Evolutionary conservation across 2,797 vertebrate genomes (phyloP).

Genomic region (Sebastes iracundus): DNA sequence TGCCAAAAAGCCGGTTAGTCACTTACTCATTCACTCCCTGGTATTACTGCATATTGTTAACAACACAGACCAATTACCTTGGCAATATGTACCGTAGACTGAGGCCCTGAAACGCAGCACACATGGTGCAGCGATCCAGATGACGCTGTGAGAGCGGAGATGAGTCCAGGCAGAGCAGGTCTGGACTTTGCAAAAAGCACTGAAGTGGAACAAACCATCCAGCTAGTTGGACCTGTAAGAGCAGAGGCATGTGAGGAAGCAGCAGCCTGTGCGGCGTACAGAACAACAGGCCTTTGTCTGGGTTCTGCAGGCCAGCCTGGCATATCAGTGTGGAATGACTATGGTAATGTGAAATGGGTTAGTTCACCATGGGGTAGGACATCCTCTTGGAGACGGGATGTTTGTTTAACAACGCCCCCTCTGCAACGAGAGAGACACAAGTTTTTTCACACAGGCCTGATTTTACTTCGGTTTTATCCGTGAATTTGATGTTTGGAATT

Average conservation of each 20-base stretch:
- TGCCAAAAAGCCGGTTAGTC: background rate
- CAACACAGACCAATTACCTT: background rate
- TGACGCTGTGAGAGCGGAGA: slow-evolving; percentile 8
- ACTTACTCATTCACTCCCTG: background rate
- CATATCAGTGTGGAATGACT: slow-evolving; percentile 77
- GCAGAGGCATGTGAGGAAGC: slow-evolving; percentile 59
- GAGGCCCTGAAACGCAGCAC: slow-evolving; percentile 1
- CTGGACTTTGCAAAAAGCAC: slow-evolving; percentile 16
- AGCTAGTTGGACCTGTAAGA: slow-evolving; percentile 44
- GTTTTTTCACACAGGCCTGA: slow-evolving; percentile 12
- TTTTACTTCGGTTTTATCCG: slow-evolving; percentile 13
- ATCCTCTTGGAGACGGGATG: slow-evolving; percentile 65
- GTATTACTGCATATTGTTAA: background rate
- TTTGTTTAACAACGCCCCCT: slow-evolving; percentile 74
- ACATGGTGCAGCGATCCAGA: slow-evolving; percentile 15
- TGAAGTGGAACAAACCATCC: slow-evolving; percentile 9
- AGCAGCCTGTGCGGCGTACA: slow-evolving; percentile 31
- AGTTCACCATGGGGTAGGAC: slow-evolving; percentile 55
- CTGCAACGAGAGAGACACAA: slow-evolving; percentile 19
- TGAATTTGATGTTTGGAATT: background rate
- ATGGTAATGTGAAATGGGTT: slow-evolving; percentile 65
- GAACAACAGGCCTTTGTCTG: slow-evolving; percentile 81
- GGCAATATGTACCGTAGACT: background rate
- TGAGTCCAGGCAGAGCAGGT: slow-evolving; percentile 20
- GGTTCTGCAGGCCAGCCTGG: slow-evolving; percentile 52